Percentiles rank a stretch among this genome's conserved stretches.
phyloP scores from a whole-genome alignment of 2,888 invertebrate genomes.

The Onthophagus sagittarius region DNA sequence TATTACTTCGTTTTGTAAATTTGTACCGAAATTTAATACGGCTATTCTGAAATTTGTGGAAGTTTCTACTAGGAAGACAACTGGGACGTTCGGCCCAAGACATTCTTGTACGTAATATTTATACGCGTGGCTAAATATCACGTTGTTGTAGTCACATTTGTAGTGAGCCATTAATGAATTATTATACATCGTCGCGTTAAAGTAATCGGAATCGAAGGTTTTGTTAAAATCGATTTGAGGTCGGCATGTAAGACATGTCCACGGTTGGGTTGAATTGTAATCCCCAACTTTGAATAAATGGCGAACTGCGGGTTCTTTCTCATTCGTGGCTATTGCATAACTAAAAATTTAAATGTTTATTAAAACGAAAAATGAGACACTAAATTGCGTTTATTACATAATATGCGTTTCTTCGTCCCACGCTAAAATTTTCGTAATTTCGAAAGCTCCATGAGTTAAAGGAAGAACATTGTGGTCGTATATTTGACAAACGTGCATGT shows the following conservation, averaged over 20 bases:
- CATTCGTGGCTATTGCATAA: conserved; percentile 78
- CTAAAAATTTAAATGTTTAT: conserved; percentile 48
- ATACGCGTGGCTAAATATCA: conserved; percentile 57
- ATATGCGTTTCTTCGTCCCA: conserved; percentile 72
- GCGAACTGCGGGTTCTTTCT: conserved; percentile 72
- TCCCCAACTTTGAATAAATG: conserved; percentile 73
- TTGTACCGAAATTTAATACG: conserved; percentile 66
- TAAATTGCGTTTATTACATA: conserved; percentile 53
- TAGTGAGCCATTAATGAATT: conserved; percentile 44
- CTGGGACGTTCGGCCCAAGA: conserved; percentile 71
- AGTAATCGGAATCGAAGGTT: conserved; percentile 48
- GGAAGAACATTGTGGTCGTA: conserved; percentile 47
- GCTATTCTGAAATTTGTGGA: conserved; percentile 56
- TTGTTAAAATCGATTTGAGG: conserved; percentile 44
- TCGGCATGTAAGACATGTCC: conserved; percentile 60
- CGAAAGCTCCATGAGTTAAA: conserved; percentile 71
- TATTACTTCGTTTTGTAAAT: conserved; percentile 59
- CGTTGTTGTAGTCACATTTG: conserved; percentile 57
- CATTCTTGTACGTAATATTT: conserved; percentile 70
- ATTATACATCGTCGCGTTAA: conserved; percentile 49
- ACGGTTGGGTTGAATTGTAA: conserved; percentile 47
- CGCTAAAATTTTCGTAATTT: conserved; percentile 68
- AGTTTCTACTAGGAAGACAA: conserved; percentile 61
- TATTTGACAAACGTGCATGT: conserved; percentile 54
- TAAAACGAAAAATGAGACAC: not conserved